Percentiles rank a stretch among this genome's conserved stretches.
phyloP scores from a whole-genome alignment of 1,140 invertebrate genomes.

The Microplitis demolitor region DNA sequence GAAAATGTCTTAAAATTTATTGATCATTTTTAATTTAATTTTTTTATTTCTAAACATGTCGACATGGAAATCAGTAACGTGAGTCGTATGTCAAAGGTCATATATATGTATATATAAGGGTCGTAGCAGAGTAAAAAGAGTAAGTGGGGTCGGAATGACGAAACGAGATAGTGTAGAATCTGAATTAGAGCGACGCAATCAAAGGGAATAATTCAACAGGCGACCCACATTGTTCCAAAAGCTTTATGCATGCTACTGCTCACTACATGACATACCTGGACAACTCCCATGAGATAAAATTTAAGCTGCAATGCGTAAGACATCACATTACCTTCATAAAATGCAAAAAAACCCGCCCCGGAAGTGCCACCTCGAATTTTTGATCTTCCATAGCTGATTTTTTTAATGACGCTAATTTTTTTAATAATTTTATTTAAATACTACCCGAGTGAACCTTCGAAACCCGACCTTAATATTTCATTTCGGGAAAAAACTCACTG shows the following conservation, averaged over 20 bases:
- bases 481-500: too few species aligned
- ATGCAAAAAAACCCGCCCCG: too few species aligned
- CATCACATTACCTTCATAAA: neutral
- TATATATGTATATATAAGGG: neutral
- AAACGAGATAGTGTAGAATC: neutral
- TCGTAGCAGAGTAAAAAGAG: neutral
- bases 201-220: conserved; percentile 20
- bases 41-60: neutral
- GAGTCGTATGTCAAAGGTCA: neutral
- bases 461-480: too few species aligned
- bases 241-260: too few species aligned
- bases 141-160: neutral
- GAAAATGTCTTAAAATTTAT: neutral
- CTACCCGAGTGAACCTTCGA: too few species aligned
- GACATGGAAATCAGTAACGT: neutral
- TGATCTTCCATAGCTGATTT: too few species aligned
- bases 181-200: conserved; percentile 10
- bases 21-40: neutral
- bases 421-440: too few species aligned
- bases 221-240: conserved; percentile 10
- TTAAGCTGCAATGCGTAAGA: neutral
- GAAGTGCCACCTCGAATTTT: neutral
- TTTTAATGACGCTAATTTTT: too few species aligned
- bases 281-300: neutral
- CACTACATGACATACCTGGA: conserved; percentile 2